Base-by-base conservation (phyloP, 2,888 invertebrate genomes). In the Clepsis dumicolana region DNA sequence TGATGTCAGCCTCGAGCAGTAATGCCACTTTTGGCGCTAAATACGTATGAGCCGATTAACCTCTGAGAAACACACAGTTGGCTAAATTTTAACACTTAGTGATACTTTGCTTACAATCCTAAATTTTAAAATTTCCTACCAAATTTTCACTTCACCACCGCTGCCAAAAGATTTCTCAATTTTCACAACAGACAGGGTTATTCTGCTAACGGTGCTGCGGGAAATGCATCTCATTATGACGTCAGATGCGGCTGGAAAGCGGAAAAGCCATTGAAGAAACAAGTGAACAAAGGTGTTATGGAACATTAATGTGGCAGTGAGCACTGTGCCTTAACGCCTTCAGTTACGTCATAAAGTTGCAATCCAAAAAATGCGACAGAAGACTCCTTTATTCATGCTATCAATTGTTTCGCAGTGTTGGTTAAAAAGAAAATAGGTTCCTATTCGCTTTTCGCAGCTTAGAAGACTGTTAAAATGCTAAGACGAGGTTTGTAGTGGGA, bases 151-250 rank as follows among this genome's bases (percentile, higher is more conserved):
- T 38, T 38, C n/a, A n/a, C n/a, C n/a, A 1, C 38, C 38, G 1
- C n/a, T n/a, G 8, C n/a, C 52, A 24, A 53, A 24, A 53, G 4
- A n/a, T 16, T n/a, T n/a, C 29, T 25, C n/a, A 52, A 25, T 41
- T 63, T 38, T 38, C 54, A 54, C 35, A 60, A 56, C 65, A 57
- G n/a, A 35, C 57, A 53, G 57, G 69, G 67, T 57, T 66, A 59
- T 69, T 61, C 66, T 71, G 67, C 72, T 72, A 73, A 73, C 70
- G 69, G 65, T 67, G 70, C 72, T 65, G 32, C 53, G 71, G 73
- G 71, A 75, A 80, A 75, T 78, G 76, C 75, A 77, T 75, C 73
- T 76, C 74, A 77, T 78, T 74, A 77, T 73, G 56, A 68, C 65
- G 67, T 70, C 41, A 62, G 24, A 21, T 62, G 53, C 61, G 66